Percentiles rank a stretch among this genome's conserved stretches.
Evolutionary conservation across 37 sponge, comb jelly and placozoan genomes (phyloP).

Genomic region (Beroe ovata): DNA sequence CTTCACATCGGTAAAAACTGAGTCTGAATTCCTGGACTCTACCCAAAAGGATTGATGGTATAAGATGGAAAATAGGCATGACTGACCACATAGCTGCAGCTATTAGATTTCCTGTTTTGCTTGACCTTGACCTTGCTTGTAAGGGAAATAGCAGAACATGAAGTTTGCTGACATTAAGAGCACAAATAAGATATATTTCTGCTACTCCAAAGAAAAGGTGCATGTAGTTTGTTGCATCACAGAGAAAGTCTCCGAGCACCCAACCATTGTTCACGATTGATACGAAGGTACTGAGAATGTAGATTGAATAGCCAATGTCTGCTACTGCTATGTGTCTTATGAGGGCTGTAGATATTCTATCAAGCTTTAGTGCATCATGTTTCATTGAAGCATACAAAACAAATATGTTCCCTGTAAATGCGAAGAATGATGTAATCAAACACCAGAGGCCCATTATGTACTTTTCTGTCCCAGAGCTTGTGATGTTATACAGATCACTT

Average conservation of each 20-base stretch:
- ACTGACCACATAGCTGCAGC: conserved; percentile 79
- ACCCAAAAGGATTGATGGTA: background rate
- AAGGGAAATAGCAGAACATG: conserved; percentile 25
- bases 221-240: conserved; percentile 31
- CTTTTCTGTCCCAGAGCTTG: background rate
- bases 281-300: background rate
- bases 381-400: conserved; percentile 15
- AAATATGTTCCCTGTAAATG: background rate
- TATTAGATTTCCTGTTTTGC: conserved; percentile 39
- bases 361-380: conserved; percentile 12
- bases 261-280: background rate
- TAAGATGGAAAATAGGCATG: conserved; percentile 71
- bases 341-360: background rate
- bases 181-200: conserved; percentile 36
- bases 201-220: conserved; percentile 17
- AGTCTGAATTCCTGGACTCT: background rate
- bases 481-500: background rate
- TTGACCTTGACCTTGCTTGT: background rate
- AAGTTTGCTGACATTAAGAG: conserved; percentile 28
- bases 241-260: conserved; percentile 4
- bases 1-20: conserved; percentile 39
- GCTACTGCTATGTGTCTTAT: conserved; percentile 1
- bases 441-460: conserved; percentile 11
- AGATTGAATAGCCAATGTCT: conserved; percentile 6
- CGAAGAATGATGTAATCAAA: too few relatives aligned